Conservation (phyloP, 2,888 invertebrate species). For the Epinotia ramella region DNA sequence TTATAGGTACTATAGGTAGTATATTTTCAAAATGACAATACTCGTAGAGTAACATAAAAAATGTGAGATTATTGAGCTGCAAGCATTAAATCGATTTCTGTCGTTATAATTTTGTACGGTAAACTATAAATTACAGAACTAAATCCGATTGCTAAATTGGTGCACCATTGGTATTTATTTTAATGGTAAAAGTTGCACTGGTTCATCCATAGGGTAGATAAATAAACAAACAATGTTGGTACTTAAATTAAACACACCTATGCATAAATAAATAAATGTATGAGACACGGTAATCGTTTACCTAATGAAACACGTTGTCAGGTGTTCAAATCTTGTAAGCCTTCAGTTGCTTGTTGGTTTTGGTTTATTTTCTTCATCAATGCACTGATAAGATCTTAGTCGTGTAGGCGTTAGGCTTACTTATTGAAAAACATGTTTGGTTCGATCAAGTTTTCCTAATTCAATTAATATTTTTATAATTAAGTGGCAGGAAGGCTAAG, state of each 20-base stretch:
- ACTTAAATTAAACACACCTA: neutral
- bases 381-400: constrained; percentile 41
- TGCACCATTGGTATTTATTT: neutral
- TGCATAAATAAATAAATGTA: constrained; percentile 4
- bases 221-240: neutral
- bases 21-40: neutral
- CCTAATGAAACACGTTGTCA: constrained; percentile 17
- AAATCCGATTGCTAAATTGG: neutral
- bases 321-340: constrained; percentile 29
- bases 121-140: neutral
- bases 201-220: no score
- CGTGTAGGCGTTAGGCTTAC: constrained; percentile 37
- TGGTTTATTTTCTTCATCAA: constrained; percentile 43
- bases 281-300: constrained; percentile 20
- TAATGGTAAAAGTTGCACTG: neutral
- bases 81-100: neutral
- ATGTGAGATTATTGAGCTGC: neutral
- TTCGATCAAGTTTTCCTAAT: constrained; percentile 18
- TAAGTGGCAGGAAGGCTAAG: constrained; percentile 3
- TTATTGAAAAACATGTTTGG: constrained; percentile 29
- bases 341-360: constrained; percentile 33
- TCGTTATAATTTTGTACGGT: neutral
- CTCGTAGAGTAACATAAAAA: neutral
- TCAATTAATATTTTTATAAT: no score
- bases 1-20: no score